Conservation (phyloP, 2,888 invertebrate genomes). For the Andricus curvator region DNA sequence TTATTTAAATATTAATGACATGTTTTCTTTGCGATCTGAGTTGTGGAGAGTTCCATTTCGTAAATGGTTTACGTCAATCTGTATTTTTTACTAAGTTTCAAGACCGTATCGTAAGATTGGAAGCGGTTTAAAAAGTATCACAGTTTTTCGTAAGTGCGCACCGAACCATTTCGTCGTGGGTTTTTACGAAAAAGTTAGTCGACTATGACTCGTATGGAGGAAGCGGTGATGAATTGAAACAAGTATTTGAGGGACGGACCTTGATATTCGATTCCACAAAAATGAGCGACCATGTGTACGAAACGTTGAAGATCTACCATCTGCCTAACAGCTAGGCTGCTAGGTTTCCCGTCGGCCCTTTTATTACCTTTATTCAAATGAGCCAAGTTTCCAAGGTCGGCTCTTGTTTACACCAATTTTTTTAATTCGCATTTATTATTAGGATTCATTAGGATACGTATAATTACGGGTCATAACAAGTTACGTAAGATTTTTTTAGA, state of each 20-base stretch:
- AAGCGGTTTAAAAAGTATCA: slow-evolving; percentile 20
- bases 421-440: neutral
- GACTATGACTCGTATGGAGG: neutral
- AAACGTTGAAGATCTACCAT: slow-evolving; percentile 3
- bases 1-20: neutral
- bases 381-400: neutral
- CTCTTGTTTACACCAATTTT: neutral
- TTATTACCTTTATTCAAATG: slow-evolving; percentile 20
- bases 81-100: slow-evolving; percentile 8
- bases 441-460: no score
- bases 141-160: neutral
- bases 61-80: slow-evolving; percentile 25
- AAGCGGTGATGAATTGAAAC: slow-evolving; percentile 32
- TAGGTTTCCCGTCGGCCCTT: slow-evolving; percentile 13
- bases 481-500: no score
- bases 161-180: slow-evolving; percentile 11
- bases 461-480: no score
- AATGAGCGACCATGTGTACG: slow-evolving; percentile 13
- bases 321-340: slow-evolving; percentile 7
- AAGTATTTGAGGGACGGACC: neutral
- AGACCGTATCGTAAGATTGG: neutral
- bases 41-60: neutral
- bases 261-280: slow-evolving; percentile 27
- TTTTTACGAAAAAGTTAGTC: slow-evolving; percentile 14
- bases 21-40: neutral